Evolutionary conservation across 2,888 invertebrate genomes (phyloP), one percentile per base, ranked within the genome.

Genomic region (Stratiomys singularior): DNA sequence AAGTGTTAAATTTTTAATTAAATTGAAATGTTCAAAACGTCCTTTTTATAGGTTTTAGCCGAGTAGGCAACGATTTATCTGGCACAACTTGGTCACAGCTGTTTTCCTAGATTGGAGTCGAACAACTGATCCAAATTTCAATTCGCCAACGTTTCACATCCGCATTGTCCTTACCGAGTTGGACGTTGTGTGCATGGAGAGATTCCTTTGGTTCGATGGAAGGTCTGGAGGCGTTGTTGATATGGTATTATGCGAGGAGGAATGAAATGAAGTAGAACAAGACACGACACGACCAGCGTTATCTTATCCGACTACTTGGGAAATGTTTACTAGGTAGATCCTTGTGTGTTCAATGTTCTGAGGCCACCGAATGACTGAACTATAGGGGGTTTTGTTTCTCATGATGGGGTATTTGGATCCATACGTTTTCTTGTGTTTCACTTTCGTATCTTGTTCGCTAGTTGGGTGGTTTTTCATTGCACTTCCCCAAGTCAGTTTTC

Each of bases 1-100:
- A 60, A 60, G 58, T 60, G 25, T 60, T 25, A 25, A 25, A 60
- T 60, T 60, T 60, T 60, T 60, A 52, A 52, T 52, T 25, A 60
- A 60, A 60, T 9, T 11, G 18, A 60, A 60, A 23, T 13, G 58
- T 60, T 25, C 4, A 13, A 52, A 52, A 52, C 52, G 52, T 52
- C 52, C 52, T 52, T 52, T 52, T 52, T 52, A 52, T 18, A 15
- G 52, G 7, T 13, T 52, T 13, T 52, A 4, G 52, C 18, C 30
- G 11, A 30, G 27, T 15, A 64, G 64, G 30, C 64, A n/a, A 64
- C 64, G 30, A 30, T 15, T 11, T 13, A 30, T 64, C 28, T 64
- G 15, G 28, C 30, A 11, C 9, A 15, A 30, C 28, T 27, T 18
- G 28, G 30, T 27, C 64, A 64, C 64, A 64, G 64, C 64, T 64